phyloP scores from a whole-genome alignment of 2,113 vertebrate genomes.

The Taurulus bubalis region DNA sequence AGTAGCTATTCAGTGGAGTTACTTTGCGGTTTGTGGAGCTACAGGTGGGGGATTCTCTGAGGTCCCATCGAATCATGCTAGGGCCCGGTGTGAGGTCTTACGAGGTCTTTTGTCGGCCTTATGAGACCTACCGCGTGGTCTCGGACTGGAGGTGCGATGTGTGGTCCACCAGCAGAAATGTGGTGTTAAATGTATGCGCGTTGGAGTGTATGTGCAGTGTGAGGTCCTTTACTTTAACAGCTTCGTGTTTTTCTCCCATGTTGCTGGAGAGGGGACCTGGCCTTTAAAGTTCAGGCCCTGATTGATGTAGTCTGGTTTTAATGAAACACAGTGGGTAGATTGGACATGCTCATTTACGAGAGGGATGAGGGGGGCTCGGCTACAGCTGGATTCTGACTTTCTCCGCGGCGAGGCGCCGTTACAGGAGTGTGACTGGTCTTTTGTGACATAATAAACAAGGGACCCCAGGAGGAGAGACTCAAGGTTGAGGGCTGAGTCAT shows the following conservation, averaged over 20 bases:
- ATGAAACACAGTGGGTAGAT: constrained; percentile 79
- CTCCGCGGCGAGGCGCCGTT: constrained; percentile 61
- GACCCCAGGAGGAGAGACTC: constrained; percentile 55
- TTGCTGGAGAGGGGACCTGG: constrained; percentile 72
- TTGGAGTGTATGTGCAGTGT: constrained; percentile 61
- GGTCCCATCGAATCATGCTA: constrained; percentile 47
- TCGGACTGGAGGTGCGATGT: constrained; percentile 61
- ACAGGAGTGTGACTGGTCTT: constrained; percentile 64
- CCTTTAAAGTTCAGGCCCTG: constrained; percentile 78
- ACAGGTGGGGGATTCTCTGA: constrained; percentile 65
- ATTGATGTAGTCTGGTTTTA: constrained; percentile 80
- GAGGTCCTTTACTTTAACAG: constrained; percentile 75
- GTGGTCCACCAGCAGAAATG: constrained; percentile 71
- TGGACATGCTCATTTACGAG: constrained; percentile 79
- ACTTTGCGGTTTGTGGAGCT: constrained; percentile 53
- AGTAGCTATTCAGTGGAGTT: constrained; percentile 46
- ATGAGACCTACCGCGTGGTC: constrained; percentile 75
- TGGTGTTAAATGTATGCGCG: constrained; percentile 62
- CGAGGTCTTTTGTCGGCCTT: constrained; percentile 73
- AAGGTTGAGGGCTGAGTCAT: constrained; percentile 64
- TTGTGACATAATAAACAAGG: constrained; percentile 77
- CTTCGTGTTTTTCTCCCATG: constrained; percentile 64
- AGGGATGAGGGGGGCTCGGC: constrained; percentile 30
- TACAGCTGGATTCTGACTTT: constrained; percentile 75
- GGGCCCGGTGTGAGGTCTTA: constrained; percentile 67